phyloP scores from a whole-genome alignment of 2,797 vertebrate genomes.

The Acanthornis magna region DNA sequence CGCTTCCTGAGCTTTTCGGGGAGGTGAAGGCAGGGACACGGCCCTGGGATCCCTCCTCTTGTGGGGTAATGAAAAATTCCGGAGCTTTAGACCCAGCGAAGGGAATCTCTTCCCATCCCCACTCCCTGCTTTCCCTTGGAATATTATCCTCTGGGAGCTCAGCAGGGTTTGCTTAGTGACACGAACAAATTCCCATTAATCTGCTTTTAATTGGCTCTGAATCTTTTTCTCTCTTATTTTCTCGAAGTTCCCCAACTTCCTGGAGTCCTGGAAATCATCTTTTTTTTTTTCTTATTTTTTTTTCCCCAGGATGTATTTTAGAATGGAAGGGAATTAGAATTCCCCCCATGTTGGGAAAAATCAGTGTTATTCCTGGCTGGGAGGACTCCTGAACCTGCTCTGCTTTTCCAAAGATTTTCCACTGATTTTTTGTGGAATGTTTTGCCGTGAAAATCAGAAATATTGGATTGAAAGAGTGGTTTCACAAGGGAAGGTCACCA shows the following conservation, averaged over 20 bases:
- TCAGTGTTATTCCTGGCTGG: neutral
- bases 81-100: neutral
- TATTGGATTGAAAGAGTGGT: too few relatives aligned
- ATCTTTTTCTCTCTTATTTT: neutral
- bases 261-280: neutral
- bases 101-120: neutral
- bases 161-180: neutral
- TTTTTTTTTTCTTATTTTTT: neutral
- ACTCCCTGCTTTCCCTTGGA: neutral
- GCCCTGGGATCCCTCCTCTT: neutral
- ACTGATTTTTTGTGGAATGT: neutral
- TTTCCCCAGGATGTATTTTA: neutral
- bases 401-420: neutral
- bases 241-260: neutral
- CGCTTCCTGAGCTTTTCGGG: neutral
- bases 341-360: neutral
- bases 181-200: neutral
- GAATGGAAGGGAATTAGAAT: neutral
- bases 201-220: neutral
- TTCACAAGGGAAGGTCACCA: accelerated
- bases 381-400: neutral
- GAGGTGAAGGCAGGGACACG: neutral
- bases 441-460: neutral
- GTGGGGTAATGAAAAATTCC: neutral
- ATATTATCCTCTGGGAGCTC: neutral